Evolutionary conservation across 2,113 vertebrate species (phyloP).

Genomic region (Pica pica): DNA sequence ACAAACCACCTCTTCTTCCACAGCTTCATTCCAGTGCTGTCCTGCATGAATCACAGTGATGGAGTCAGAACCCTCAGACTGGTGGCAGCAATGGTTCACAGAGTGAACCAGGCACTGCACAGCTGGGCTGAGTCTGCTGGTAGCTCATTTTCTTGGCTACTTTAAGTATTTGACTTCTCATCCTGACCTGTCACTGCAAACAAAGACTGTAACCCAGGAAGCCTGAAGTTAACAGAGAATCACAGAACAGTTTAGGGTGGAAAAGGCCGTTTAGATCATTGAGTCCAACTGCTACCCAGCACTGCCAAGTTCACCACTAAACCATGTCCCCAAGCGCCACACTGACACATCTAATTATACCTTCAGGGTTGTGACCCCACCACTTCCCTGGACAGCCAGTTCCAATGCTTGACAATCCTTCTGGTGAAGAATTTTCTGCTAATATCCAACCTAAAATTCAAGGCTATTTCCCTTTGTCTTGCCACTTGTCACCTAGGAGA

Average conservation of each 20-base stretch:
- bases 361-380: not conserved
- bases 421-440: too few relatives aligned
- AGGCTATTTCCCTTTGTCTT: not conserved
- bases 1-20: conserved; percentile 99
- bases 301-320: not conserved
- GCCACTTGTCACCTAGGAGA: not conserved
- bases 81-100: not conserved
- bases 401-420: not conserved
- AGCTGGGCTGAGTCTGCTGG: not conserved
- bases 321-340: not conserved
- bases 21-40: conserved; percentile 96
- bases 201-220: not conserved
- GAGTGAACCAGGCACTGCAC: not conserved
- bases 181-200: not conserved
- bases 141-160: not conserved
- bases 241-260: not conserved
- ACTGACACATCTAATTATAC: fast-evolving
- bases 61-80: not conserved
- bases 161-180: not conserved
- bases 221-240: not conserved
- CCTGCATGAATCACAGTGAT: conserved; percentile 68
- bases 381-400: not conserved
- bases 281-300: not conserved
- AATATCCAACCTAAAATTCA: not conserved
- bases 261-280: fast-evolving